These are phyloP conservation scores for Agrotis clavis DNA, from an alignment of 2,888 invertebrate species.

Conservation along the genomic window DNA sequence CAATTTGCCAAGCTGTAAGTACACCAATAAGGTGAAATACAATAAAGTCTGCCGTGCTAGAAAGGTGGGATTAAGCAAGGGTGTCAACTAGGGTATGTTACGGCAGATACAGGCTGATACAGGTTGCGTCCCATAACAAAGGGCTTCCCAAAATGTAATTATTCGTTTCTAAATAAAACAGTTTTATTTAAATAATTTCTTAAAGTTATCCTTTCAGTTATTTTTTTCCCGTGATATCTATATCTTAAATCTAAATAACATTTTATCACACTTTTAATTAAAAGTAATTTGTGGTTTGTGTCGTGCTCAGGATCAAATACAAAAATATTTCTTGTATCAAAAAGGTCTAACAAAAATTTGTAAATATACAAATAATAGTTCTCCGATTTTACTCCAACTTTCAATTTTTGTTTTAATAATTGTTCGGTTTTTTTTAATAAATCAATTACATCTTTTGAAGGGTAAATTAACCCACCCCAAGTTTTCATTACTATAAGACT, in stretches of 20 bases:
- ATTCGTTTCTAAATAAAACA: constrained; percentile 3
- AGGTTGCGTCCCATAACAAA: too few relatives aligned
- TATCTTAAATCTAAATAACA: constrained; percentile 8
- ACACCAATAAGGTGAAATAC: too few relatives aligned
- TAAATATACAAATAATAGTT: constrained; percentile 9
- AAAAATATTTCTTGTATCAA: constrained; percentile 7
- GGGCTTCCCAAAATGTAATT: too few relatives aligned
- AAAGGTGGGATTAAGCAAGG: too few relatives aligned
- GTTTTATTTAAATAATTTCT: constrained; percentile 5
- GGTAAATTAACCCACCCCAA: not conserved
- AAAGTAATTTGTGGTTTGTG: constrained; percentile 8
- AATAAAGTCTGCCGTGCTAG: too few relatives aligned
- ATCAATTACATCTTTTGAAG: not conserved
- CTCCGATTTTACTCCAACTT: not conserved
- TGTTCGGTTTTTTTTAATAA: not conserved
- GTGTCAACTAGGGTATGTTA: too few relatives aligned
- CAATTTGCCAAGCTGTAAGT: too few relatives aligned
- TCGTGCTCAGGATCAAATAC: constrained; percentile 1
- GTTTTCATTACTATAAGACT: not conserved
- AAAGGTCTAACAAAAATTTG: constrained; percentile 4
- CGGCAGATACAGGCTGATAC: too few relatives aligned
- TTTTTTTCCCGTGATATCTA: not conserved
- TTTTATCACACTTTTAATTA: constrained; percentile 14
- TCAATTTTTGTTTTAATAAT: constrained; percentile 7
- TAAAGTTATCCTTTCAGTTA: too few relatives aligned